phyloP scores from a whole-genome alignment of 2,888 invertebrate species.

The Drosophila affinis region DNA sequence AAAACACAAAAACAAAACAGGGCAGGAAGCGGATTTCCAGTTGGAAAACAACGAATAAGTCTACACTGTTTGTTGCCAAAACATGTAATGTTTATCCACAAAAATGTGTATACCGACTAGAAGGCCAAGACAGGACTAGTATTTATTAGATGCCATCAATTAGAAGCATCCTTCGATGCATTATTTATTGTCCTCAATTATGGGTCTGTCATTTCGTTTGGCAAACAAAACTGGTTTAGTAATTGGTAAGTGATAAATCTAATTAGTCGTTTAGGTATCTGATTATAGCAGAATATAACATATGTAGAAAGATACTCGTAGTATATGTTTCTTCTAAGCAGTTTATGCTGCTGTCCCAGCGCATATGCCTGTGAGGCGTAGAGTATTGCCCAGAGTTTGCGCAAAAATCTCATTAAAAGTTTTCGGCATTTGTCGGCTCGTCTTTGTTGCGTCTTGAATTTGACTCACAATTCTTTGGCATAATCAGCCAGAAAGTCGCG shows the following conservation, averaged over 20 bases:
- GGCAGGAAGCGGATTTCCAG: neutral
- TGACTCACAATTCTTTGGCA: constrained; percentile 52
- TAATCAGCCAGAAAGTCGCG: constrained; percentile 51
- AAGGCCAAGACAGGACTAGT: neutral
- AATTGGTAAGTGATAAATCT: neutral
- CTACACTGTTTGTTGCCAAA: neutral
- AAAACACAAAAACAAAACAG: constrained; percentile 6
- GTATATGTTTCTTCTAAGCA: neutral
- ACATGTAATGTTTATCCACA: no score
- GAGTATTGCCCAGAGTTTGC: constrained; percentile 24
- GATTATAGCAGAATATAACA: neutral
- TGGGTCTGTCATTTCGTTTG: neutral
- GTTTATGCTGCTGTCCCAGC: neutral
- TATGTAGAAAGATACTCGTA: no score
- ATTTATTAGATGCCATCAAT: neutral
- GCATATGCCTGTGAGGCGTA: constrained; percentile 7
- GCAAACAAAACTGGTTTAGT: neutral
- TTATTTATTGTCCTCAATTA: neutral
- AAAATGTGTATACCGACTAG: no score
- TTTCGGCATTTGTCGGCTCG: constrained; percentile 53
- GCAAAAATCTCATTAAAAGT: constrained; percentile 73
- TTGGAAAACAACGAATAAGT: neutral
- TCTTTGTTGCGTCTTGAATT: constrained; percentile 47
- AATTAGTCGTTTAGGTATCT: neutral
- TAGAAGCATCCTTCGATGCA: neutral